Conservation (phyloP, 2,113 vertebrate species). For the Anolis sagrei region DNA sequence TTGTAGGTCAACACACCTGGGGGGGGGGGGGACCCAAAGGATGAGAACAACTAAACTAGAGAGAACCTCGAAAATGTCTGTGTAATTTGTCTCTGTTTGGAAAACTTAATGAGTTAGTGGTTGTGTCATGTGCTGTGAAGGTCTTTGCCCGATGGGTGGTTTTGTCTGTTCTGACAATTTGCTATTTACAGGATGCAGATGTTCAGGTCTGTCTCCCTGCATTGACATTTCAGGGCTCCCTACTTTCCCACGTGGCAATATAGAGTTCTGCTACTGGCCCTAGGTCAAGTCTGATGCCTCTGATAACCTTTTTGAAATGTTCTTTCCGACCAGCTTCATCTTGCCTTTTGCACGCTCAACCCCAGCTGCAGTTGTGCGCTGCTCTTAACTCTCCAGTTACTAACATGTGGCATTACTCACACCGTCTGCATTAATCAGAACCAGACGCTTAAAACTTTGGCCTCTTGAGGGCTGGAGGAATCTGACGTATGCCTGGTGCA, state of each 20-base stretch:
- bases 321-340: background rate
- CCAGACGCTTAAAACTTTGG: constrained; percentile 20
- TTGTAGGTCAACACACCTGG: too few species aligned
- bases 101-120: constrained; percentile 7
- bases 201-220: background rate
- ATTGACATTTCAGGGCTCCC: background rate
- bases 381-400: background rate
- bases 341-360: background rate
- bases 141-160: background rate
- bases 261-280: constrained; percentile 6
- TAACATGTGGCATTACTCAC: constrained; percentile 46
- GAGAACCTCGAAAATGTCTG: background rate
- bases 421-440: constrained; percentile 37
- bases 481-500: background rate
- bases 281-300: background rate
- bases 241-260: fast-evolving
- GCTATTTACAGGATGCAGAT: constrained; percentile 7
- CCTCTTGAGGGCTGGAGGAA: constrained; percentile 39
- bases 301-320: constrained; percentile 14
- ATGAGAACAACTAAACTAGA: background rate
- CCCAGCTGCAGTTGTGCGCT: background rate
- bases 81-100: background rate
- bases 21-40: too few species aligned
- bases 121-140: background rate
- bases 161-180: background rate